A percentile compares a stretch with the other conserved stretches of the same genome.
Conservation (phyloP, 92 coral and sea anemone genomes). For the Epizoanthus scotinus region DNA sequence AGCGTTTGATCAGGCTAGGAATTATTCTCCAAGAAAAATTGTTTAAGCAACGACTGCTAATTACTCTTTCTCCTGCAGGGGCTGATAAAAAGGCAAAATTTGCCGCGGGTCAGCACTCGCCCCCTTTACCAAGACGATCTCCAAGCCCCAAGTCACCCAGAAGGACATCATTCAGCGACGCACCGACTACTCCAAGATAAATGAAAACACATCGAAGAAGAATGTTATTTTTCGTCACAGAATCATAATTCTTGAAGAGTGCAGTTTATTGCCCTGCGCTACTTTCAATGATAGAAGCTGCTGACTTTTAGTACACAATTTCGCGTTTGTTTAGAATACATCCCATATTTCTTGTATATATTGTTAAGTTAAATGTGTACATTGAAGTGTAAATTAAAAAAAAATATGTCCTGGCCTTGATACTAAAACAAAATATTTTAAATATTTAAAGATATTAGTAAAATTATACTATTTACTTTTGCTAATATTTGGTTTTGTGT, state of each 20-base stretch:
- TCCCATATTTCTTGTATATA: no score
- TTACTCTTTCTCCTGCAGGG: not conserved
- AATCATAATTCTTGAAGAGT: not conserved
- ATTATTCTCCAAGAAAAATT: not conserved
- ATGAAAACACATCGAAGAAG: not conserved
- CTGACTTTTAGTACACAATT: no score
- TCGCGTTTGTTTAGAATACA: no score
- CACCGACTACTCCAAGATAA: constrained; percentile 8
- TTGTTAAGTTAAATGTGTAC: no score
- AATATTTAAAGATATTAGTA: no score
- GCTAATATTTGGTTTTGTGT: no score
- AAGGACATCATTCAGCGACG: not conserved
- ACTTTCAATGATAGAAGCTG: no score
- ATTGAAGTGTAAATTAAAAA: no score
- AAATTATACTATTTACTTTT: no score
- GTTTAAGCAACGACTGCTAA: not conserved
- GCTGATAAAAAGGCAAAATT: not conserved
- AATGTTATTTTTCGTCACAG: not conserved
- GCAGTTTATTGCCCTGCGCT: not conserved
- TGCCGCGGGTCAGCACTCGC: not conserved
- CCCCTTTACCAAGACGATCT: constrained; percentile 14
- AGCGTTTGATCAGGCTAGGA: no score
- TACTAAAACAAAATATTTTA: no score
- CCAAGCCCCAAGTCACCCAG: not conserved
- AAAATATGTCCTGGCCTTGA: no score